phyloP scores from a whole-genome alignment of 37 sponge, comb jelly and placozoan species.

The Lycopodina hypogea region DNA sequence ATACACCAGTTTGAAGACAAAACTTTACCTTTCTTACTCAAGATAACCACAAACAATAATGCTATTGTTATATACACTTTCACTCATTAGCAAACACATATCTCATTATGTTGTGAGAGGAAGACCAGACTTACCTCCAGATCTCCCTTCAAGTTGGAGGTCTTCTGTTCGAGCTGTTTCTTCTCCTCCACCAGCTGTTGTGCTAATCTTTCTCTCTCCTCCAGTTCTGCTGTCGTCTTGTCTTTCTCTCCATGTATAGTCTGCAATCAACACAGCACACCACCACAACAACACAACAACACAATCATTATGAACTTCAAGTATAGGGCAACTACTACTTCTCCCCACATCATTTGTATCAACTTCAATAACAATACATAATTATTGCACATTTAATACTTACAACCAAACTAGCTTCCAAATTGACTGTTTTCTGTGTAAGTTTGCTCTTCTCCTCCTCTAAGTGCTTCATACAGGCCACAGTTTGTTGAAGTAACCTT shows the following conservation, averaged over 20 bases:
- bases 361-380: neutral
- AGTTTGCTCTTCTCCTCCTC: slow-evolving; percentile 71
- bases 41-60: too few relatives aligned
- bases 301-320: too few relatives aligned
- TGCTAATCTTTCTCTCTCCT: slow-evolving; percentile 75
- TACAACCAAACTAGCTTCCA: slow-evolving; percentile 58
- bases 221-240: slow-evolving; percentile 59
- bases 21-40: too few relatives aligned
- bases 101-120: too few relatives aligned
- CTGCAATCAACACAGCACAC: slow-evolving; percentile 1
- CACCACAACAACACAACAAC: neutral
- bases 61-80: too few relatives aligned
- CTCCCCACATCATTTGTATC: neutral
- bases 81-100: too few relatives aligned
- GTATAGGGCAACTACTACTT: too few relatives aligned
- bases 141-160: slow-evolving; percentile 69
- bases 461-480: slow-evolving; percentile 75
- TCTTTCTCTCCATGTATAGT: slow-evolving; percentile 63
- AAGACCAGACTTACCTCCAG: slow-evolving; percentile 69
- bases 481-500: slow-evolving; percentile 80
- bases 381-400: too few relatives aligned
- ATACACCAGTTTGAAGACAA: too few relatives aligned
- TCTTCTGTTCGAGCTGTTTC: slow-evolving; percentile 60
- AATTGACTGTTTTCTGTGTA: slow-evolving; percentile 22
- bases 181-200: slow-evolving; percentile 89